A percentile compares a stretch with the other conserved stretches of the same genome.
These are phyloP conservation scores for Thermophis baileyi DNA, from an alignment of 2,113 vertebrate genomes.

Conservation along the genomic window DNA sequence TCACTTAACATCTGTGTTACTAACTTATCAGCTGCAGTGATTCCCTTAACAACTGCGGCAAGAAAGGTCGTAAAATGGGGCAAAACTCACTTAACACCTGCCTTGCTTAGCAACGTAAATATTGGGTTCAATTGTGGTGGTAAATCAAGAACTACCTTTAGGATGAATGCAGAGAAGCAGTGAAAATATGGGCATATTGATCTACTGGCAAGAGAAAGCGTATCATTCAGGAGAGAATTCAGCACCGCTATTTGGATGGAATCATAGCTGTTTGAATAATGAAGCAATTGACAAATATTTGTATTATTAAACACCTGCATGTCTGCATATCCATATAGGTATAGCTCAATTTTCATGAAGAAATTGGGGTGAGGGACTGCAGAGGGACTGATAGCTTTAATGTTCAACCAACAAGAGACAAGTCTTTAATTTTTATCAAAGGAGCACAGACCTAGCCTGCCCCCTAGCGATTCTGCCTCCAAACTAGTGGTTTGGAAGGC, in stretches of 20 bases:
- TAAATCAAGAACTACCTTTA: not conserved
- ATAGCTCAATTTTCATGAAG: not conserved
- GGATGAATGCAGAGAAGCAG: not conserved
- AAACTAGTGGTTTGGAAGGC: not conserved
- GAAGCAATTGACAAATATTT: not conserved
- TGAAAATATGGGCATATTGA: not conserved
- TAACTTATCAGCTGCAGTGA: not conserved
- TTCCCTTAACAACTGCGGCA: not conserved
- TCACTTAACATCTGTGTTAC: not conserved
- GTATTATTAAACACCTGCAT: not conserved
- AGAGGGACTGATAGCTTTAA: not conserved
- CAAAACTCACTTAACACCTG: not conserved
- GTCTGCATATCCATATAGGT: not conserved
- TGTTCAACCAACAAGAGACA: not conserved
- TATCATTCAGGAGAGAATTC: not conserved
- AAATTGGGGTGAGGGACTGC: not conserved
- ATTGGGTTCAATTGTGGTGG: not conserved
- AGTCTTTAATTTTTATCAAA: not conserved
- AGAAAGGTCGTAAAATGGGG: not conserved
- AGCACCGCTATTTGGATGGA: not conserved
- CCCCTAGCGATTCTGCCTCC: not conserved
- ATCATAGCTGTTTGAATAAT: not conserved
- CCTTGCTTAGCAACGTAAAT: not conserved
- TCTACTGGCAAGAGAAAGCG: not conserved
- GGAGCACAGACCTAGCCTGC: not conserved